Percentiles rank a stretch among this genome's conserved stretches.
phyloP scores from a whole-genome alignment of 2,888 invertebrate species.

The Torymus aiolomorphi region DNA sequence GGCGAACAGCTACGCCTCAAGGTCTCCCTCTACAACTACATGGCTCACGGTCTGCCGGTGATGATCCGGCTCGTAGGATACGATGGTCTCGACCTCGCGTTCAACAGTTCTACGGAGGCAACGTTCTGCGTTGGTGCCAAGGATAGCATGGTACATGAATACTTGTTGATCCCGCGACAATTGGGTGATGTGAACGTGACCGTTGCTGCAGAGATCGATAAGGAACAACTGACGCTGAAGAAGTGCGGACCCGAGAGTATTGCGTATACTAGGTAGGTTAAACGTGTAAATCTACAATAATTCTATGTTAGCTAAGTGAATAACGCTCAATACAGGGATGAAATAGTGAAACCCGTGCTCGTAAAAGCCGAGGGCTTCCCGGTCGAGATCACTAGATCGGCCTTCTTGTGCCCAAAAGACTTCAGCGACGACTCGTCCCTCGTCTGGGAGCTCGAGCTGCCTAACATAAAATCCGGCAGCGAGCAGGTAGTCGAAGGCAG shows the following conservation, averaged over 20 bases:
- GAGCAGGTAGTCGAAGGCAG: constrained; percentile 79
- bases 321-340: constrained; percentile 74
- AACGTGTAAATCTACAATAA: no score
- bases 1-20: constrained; percentile 82
- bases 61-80: constrained; percentile 12
- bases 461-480: constrained; percentile 61
- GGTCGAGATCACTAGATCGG: constrained; percentile 81
- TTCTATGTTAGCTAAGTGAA: no score
- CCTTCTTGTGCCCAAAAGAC: constrained; percentile 82
- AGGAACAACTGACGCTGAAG: constrained; percentile 69
- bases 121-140: constrained; percentile 68
- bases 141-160: constrained; percentile 70
- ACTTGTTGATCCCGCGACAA: constrained; percentile 65
- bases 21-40: constrained; percentile 85
- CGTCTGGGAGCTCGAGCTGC: constrained; percentile 77
- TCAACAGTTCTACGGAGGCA: constrained; percentile 45
- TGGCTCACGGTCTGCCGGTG: constrained; percentile 83
- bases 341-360: constrained; percentile 79
- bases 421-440: constrained; percentile 69
- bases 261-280: constrained; percentile 74
- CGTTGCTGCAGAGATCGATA: constrained; percentile 76
- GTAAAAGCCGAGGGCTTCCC: constrained; percentile 86
- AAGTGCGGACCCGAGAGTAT: constrained; percentile 77
- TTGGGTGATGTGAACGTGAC: constrained; percentile 78
- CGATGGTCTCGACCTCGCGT: constrained; percentile 48